These are phyloP conservation scores for Pseudorhiza aurosa DNA, from an alignment of 30 jellyfish, hydroid and myxozoan species.

Conservation along the genomic window DNA sequence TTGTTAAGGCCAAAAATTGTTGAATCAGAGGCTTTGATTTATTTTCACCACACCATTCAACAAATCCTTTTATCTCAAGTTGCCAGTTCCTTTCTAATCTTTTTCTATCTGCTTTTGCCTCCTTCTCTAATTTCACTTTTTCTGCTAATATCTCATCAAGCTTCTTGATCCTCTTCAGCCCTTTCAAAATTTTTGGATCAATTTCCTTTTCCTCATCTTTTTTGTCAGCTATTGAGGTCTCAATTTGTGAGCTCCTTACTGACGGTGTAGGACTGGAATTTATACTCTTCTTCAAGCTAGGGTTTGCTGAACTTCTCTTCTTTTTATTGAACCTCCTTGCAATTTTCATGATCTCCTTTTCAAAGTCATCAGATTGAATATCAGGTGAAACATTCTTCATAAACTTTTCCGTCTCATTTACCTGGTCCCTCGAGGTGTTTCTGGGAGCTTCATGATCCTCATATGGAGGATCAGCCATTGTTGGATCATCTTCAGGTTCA, in stretches of 20 bases:
- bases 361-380: constrained; percentile 23
- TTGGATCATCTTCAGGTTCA: not conserved
- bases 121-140: constrained; percentile 66
- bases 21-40: constrained; percentile 56
- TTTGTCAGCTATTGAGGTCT: not conserved
- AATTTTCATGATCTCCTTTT: constrained; percentile 25
- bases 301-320: not conserved
- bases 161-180: constrained; percentile 60
- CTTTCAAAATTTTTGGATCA: constrained; percentile 62
- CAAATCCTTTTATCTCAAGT: constrained; percentile 53
- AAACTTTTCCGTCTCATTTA: not conserved
- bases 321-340: constrained; percentile 1
- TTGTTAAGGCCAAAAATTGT: constrained; percentile 60
- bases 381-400: not conserved
- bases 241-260: not conserved
- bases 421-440: not conserved
- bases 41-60: constrained; percentile 65
- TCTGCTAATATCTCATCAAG: constrained; percentile 72
- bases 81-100: constrained; percentile 66
- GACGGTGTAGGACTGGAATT: not conserved
- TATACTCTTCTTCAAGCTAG: not conserved
- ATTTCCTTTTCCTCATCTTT: constrained; percentile 10
- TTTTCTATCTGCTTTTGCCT: constrained; percentile 69
- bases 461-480: not conserved
- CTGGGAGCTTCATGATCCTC: not conserved